These are phyloP conservation scores for Mixornis gularis DNA, from an alignment of 2,113 vertebrate species.

Conservation along the genomic window DNA sequence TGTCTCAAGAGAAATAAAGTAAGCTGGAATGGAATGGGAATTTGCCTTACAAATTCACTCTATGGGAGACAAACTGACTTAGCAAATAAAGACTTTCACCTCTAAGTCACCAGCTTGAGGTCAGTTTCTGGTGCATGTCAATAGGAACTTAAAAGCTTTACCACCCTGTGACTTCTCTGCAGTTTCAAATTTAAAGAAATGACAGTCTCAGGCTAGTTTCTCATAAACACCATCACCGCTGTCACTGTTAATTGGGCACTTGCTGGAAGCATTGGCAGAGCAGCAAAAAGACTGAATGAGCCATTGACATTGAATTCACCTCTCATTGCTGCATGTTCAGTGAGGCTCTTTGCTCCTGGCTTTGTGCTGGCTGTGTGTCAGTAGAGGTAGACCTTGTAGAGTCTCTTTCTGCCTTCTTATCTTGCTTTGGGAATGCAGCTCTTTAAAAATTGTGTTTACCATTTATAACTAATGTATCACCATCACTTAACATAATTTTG, in stretches of 20 bases:
- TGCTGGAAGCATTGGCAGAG: conserved; percentile 40
- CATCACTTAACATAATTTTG: background rate
- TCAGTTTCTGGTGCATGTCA: conserved; percentile 14
- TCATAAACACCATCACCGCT: conserved; percentile 13
- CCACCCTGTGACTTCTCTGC: conserved; percentile 13
- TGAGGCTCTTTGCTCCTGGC: background rate
- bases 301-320: conserved; percentile 31
- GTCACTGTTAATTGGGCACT: conserved; percentile 41
- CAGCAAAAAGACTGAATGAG: conserved; percentile 17
- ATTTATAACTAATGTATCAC: background rate
- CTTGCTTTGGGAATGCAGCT: background rate
- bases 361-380: background rate
- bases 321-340: background rate
- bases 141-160: conserved; percentile 28
- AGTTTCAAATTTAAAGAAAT: conserved; percentile 44
- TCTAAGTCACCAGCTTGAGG: background rate
- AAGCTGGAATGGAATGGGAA: background rate
- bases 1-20: background rate
- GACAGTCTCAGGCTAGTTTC: conserved; percentile 21
- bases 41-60: background rate
- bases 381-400: background rate
- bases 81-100: background rate
- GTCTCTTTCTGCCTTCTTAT: background rate
- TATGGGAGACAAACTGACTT: background rate
- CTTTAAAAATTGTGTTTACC: background rate